Evolutionary conservation across 92 coral and sea anemone species (phyloP).

Genomic region (Parazoanthus atlanticus): DNA sequence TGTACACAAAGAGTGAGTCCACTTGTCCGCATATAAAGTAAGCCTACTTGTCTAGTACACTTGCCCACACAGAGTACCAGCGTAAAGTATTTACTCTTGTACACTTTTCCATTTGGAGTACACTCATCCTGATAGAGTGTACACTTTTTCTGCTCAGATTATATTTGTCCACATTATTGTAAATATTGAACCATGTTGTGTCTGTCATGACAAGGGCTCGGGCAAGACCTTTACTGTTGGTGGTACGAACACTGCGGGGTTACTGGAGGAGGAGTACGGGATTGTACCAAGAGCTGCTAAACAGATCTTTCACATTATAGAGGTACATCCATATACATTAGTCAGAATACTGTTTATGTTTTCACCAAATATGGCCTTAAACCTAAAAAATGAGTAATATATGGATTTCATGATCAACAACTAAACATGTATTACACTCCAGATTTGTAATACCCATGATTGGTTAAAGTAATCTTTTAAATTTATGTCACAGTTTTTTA

Average conservation of each 20-base stretch:
- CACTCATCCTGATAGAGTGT: too few species aligned
- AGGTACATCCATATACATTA: slow-evolving; percentile 53
- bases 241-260: slow-evolving; percentile 89
- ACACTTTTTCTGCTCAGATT: too few species aligned
- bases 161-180: neutral
- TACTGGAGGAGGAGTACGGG: slow-evolving; percentile 88
- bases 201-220: slow-evolving; percentile 69
- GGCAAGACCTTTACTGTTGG: slow-evolving; percentile 97
- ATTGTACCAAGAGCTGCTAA: slow-evolving; percentile 91
- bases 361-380: too few species aligned
- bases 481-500: too few species aligned
- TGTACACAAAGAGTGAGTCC: too few species aligned
- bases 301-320: slow-evolving; percentile 85
- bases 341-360: too few species aligned
- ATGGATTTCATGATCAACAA: too few species aligned
- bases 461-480: too few species aligned
- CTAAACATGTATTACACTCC: too few species aligned
- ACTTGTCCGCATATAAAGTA: neutral
- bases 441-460: too few species aligned
- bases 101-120: neutral
- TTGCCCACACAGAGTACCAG: neutral
- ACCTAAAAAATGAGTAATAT: too few species aligned
- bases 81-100: neutral
- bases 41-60: neutral
- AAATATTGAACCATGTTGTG: neutral